A percentile compares a stretch with the other conserved stretches of the same genome.
These are phyloP conservation scores for Cavia aperea DNA, from an alignment of 2,113 vertebrate species.

Conservation along the genomic window DNA sequence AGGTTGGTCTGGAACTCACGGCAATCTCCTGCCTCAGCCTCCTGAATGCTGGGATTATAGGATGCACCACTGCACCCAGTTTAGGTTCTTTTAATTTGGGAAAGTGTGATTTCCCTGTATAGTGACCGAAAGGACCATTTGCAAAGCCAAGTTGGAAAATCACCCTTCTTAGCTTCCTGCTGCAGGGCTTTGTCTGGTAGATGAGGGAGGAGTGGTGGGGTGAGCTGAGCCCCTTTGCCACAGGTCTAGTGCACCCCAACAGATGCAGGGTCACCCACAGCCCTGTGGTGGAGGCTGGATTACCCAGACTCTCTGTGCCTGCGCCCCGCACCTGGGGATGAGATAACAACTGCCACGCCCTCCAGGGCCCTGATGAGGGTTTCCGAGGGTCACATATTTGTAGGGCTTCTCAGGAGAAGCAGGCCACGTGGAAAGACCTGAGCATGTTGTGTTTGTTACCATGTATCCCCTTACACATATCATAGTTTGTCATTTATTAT, in stretches of 20 bases:
- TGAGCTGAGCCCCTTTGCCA: not conserved
- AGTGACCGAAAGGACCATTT: not conserved
- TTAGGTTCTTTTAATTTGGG: not conserved
- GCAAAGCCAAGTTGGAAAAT: not conserved
- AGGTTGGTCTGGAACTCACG: not conserved
- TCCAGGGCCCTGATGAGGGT: not conserved
- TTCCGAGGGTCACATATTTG: not conserved
- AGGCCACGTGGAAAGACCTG: not conserved
- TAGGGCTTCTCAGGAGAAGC: not conserved
- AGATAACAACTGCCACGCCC: not conserved
- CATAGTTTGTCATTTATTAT: slow-evolving; percentile 32
- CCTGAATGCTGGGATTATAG: not conserved
- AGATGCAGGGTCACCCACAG: not conserved
- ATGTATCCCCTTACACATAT: not conserved
- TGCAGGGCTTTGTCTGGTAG: not conserved
- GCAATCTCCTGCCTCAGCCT: not conserved
- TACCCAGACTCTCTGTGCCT: not conserved
- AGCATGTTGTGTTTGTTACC: not conserved
- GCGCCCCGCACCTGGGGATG: not conserved
- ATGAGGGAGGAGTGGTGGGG: not conserved
- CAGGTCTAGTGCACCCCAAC: not conserved
- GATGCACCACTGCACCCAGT: not conserved
- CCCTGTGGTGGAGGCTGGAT: not conserved
- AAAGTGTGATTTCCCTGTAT: not conserved
- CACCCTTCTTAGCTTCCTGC: not conserved